Conservation (phyloP, 2,113 vertebrate species). For the Thamnaconus septentrionalis region DNA sequence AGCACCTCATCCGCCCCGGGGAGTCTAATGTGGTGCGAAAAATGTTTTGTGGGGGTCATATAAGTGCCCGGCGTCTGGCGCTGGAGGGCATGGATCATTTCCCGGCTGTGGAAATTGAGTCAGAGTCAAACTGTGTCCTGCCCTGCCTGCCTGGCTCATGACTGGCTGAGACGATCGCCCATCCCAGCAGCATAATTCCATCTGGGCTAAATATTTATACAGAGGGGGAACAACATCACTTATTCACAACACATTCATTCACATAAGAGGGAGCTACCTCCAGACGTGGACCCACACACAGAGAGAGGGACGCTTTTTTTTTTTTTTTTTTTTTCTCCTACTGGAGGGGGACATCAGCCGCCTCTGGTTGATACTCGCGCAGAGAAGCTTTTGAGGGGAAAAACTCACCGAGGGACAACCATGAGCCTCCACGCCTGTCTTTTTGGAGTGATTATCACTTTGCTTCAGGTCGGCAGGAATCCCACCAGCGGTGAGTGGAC, state of each 20-base stretch:
- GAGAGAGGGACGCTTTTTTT: slow-evolving; percentile 19
- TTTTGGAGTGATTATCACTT: slow-evolving; percentile 57
- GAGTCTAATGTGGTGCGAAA: slow-evolving; percentile 41
- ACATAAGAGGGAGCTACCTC: slow-evolving; percentile 65
- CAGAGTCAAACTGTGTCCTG: slow-evolving; percentile 72
- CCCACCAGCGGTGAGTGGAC: slow-evolving; percentile 70
- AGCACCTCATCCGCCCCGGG: slow-evolving; percentile 35
- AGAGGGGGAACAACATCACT: slow-evolving; percentile 78
- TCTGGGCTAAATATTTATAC: slow-evolving; percentile 82
- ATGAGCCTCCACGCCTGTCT: slow-evolving; percentile 61
- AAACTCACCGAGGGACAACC: slow-evolving; percentile 19
- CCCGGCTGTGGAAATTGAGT: slow-evolving; percentile 78
- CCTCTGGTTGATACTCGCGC: too few relatives aligned
- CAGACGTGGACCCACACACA: slow-evolving; percentile 25
- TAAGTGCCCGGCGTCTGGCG: slow-evolving; percentile 59
- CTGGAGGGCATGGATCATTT: slow-evolving; percentile 70
- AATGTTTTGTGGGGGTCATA: slow-evolving; percentile 58
- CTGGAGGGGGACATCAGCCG: too few relatives aligned
- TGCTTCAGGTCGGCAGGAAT: slow-evolving; percentile 67
- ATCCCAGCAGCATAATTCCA: slow-evolving; percentile 80
- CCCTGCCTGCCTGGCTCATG: slow-evolving; percentile 71
- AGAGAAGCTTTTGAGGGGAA: too few relatives aligned
- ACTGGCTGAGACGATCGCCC: slow-evolving; percentile 80
- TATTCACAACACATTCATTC: slow-evolving; percentile 78
- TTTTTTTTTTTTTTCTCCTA: slow-evolving; percentile 18